These are phyloP conservation scores for Cataglyphis rosenhaueri DNA, from an alignment of 2,888 invertebrate genomes.

Conservation along the genomic window DNA sequence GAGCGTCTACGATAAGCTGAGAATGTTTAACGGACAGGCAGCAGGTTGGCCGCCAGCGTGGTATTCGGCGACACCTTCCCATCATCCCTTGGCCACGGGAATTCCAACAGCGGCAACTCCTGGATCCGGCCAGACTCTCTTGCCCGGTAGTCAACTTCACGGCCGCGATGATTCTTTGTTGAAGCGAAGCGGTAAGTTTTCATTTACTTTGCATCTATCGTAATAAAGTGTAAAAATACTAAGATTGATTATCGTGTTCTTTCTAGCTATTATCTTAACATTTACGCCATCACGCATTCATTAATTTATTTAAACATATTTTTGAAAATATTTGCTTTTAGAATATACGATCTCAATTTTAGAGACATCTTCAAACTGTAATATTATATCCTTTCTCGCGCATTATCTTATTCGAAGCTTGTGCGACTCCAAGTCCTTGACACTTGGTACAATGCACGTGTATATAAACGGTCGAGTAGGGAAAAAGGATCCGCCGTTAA, in stretches of 20 bases:
- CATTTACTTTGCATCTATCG: conserved; percentile 15
- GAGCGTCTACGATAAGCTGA: conserved; percentile 96
- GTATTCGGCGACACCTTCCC: conserved; percentile 93
- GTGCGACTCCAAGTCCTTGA: conserved; percentile 34
- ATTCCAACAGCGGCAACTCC: conserved; percentile 82
- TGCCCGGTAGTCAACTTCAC: conserved; percentile 87
- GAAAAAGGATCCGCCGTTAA: conserved; percentile 12
- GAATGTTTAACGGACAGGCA: conserved; percentile 97
- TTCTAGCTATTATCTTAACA: not conserved
- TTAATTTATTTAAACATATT: not conserved
- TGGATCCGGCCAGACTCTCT: conserved; percentile 83
- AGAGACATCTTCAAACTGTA: conserved; percentile 49
- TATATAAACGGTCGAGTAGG: conserved; percentile 2
- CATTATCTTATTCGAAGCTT: conserved; percentile 41
- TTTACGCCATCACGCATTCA: not conserved
- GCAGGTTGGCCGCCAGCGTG: conserved; percentile 93
- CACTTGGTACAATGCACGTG: conserved; percentile 2
- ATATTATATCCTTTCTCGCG: not conserved
- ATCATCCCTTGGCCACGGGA: conserved; percentile 86
- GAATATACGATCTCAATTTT: conserved; percentile 45
- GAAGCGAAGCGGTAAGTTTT: conserved; percentile 82
- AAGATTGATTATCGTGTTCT: not conserved
- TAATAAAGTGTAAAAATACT: not conserved
- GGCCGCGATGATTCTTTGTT: conserved; percentile 83
- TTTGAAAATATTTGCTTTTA: not conserved